Percentiles rank a stretch among this genome's conserved stretches.
These are phyloP conservation scores for Leptonema lineaticorne DNA, from an alignment of 1,140 invertebrate genomes.

Conservation along the genomic window DNA sequence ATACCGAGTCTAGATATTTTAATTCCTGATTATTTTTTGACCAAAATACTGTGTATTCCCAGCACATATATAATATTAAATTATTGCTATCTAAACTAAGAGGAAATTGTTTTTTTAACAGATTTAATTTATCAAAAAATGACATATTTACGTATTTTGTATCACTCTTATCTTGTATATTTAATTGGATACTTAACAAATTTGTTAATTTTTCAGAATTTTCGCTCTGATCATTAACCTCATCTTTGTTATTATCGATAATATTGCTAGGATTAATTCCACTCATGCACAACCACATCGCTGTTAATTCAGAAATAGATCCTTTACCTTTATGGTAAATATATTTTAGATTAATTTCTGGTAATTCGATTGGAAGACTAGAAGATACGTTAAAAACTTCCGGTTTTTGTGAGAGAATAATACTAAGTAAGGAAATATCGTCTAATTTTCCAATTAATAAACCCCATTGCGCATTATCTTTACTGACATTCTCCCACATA, in stretches of 20 bases:
- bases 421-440: constrained; percentile 78
- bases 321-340: constrained; percentile 80
- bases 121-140: constrained; percentile 59
- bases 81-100: constrained; percentile 79
- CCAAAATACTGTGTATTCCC: constrained; percentile 88
- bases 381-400: constrained; percentile 50
- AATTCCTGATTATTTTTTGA: constrained; percentile 73
- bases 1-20: constrained; percentile 62
- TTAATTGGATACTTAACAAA: constrained; percentile 22
- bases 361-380: constrained; percentile 59
- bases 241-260: constrained; percentile 25
- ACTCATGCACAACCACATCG: constrained; percentile 74
- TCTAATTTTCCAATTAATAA: constrained; percentile 85
- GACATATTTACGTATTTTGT: constrained; percentile 44
- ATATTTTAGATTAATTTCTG: constrained; percentile 70
- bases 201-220: constrained; percentile 22
- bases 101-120: constrained; percentile 76
- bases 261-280: constrained; percentile 64
- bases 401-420: constrained; percentile 62
- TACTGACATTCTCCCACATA: constrained; percentile 81
- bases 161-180: constrained; percentile 42
- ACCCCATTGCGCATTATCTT: constrained; percentile 84
- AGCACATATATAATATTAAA: constrained; percentile 81
- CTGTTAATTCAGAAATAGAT: constrained; percentile 78
- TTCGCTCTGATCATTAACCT: constrained; percentile 44